These are phyloP conservation scores for Cotesia chilonis DNA, from an alignment of 1,140 invertebrate species.

Conservation along the genomic window DNA sequence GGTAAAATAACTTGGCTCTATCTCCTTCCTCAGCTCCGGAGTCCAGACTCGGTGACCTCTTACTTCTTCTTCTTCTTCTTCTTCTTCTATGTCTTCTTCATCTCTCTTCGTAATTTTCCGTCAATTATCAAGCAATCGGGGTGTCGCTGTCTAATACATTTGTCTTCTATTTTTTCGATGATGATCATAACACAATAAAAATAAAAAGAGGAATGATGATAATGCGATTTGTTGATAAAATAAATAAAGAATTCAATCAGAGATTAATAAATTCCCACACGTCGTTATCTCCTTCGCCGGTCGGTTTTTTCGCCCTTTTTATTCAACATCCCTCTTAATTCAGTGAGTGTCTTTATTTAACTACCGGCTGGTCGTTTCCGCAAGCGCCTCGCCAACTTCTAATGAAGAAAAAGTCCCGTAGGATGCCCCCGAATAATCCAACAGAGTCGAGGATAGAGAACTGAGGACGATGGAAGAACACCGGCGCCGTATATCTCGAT, in stretches of 20 bases:
- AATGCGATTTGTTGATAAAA: background rate
- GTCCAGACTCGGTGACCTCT: background rate
- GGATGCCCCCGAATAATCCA: slow-evolving; percentile 17
- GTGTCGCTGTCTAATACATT: background rate
- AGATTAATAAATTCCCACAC: slow-evolving; percentile 37
- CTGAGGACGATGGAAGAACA: background rate
- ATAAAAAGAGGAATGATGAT: background rate
- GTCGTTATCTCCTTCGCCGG: slow-evolving; percentile 30
- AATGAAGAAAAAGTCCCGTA: slow-evolving; percentile 36
- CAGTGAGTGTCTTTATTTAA: slow-evolving; percentile 11
- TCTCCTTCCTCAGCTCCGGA: background rate
- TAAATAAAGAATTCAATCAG: slow-evolving; percentile 30
- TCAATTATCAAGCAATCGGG: background rate
- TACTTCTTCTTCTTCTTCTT: background rate
- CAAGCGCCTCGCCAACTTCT: slow-evolving; percentile 12
- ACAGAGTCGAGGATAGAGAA: background rate
- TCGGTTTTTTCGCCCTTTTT: slow-evolving; percentile 22
- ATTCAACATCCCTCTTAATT: slow-evolving; percentile 30
- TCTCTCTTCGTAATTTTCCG: no score
- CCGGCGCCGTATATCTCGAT: slow-evolving; percentile 7
- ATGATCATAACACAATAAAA: background rate
- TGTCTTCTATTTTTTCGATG: background rate
- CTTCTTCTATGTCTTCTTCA: background rate
- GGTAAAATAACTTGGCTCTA: slow-evolving; percentile 35
- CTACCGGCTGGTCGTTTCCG: slow-evolving; percentile 19